Evolutionary conservation across 2,797 vertebrate genomes (phyloP).

Genomic region (Etheostoma nigrum): DNA sequence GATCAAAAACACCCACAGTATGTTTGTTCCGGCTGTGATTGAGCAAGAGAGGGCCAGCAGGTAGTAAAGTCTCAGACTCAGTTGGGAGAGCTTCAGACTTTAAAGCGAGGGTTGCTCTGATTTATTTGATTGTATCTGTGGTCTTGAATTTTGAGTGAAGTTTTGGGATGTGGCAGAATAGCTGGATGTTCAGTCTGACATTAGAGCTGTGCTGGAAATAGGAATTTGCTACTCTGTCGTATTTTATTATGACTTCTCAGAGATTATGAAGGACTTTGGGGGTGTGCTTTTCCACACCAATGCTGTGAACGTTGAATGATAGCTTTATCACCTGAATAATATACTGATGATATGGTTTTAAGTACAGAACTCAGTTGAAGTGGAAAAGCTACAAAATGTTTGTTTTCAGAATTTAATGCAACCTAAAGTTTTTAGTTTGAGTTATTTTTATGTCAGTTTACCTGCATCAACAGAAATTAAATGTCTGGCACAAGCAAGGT

Average conservation of each 20-base stretch:
- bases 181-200: not conserved
- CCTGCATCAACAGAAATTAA: not conserved
- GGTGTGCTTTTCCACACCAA: not conserved
- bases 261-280: not conserved
- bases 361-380: not conserved
- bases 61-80: constrained; percentile 23
- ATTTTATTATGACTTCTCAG: not conserved
- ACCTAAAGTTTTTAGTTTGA: not conserved
- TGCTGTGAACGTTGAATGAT: too few species aligned
- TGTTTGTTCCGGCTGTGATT: constrained; percentile 45
- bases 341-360: not conserved
- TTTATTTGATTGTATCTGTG: constrained; percentile 8
- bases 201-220: not conserved
- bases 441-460: not conserved
- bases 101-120: not conserved
- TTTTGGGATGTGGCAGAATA: not conserved
- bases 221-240: too few species aligned
- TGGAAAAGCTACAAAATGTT: not conserved
- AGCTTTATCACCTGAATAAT: not conserved
- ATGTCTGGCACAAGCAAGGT: not conserved
- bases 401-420: not conserved
- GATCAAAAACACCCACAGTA: constrained; percentile 32
- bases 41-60: constrained; percentile 19
- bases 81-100: constrained; percentile 5
- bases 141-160: constrained; percentile 14